phyloP scores from a whole-genome alignment of 2,888 invertebrate genomes.

The Podabrus alpinus region DNA sequence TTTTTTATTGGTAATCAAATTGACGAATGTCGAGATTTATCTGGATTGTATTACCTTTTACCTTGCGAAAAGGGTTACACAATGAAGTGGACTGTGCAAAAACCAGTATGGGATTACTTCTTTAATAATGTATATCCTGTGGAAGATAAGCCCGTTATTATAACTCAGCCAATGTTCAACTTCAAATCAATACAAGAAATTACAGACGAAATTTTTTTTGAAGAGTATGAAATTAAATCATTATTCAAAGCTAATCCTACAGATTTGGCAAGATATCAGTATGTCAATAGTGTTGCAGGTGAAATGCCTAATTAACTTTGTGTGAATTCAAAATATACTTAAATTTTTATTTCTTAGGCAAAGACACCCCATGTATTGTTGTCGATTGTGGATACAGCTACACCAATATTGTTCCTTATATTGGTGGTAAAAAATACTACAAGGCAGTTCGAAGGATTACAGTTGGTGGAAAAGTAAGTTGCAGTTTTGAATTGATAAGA shows the following conservation, averaged over 20 bases:
- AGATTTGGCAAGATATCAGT: conserved; percentile 76
- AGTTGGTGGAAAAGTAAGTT: conserved; percentile 87
- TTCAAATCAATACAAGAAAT: conserved; percentile 92
- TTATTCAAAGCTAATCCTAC: conserved; percentile 80
- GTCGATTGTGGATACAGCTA: conserved; percentile 96
- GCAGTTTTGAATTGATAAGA: background rate
- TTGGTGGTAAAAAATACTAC: conserved; percentile 65
- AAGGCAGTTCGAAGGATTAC: conserved; percentile 82
- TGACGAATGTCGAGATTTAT: conserved; percentile 94
- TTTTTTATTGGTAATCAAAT: conserved; percentile 94
- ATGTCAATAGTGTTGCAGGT: conserved; percentile 47
- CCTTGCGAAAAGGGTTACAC: conserved; percentile 95
- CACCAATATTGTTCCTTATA: conserved; percentile 91
- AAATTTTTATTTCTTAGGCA: conserved; percentile 14
- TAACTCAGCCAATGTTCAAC: conserved; percentile 95
- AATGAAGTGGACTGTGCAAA: conserved; percentile 95
- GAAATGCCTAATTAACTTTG: background rate
- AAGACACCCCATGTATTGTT: conserved; percentile 60
- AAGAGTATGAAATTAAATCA: conserved; percentile 91
- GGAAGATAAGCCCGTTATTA: conserved; percentile 76
- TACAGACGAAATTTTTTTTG: conserved; percentile 95
- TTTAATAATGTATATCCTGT: conserved; percentile 85
- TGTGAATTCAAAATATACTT: background rate
- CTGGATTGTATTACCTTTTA: conserved; percentile 90
- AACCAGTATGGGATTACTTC: conserved; percentile 94